Percentiles rank a stretch among this genome's conserved stretches.
Conservation (phyloP, 2,113 vertebrate genomes). For the Mystacornis crossleyi region DNA sequence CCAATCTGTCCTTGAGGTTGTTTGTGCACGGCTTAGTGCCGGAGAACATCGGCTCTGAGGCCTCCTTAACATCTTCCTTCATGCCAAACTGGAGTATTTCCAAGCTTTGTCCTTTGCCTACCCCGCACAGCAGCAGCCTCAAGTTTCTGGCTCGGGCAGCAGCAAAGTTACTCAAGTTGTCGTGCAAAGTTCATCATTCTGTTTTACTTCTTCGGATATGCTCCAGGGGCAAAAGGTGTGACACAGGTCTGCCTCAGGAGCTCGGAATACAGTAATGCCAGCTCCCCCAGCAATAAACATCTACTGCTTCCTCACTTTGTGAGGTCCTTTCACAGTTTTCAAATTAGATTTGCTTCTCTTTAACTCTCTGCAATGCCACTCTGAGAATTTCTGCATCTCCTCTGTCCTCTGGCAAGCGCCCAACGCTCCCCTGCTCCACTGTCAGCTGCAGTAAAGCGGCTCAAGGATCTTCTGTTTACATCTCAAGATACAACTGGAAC, state of each 20-base stretch:
- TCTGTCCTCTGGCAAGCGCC: neutral
- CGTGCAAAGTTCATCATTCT: neutral
- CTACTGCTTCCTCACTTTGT: neutral
- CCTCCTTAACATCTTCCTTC: neutral
- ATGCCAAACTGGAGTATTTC: neutral
- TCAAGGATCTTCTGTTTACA: neutral
- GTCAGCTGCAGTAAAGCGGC: neutral
- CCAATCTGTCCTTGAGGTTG: neutral
- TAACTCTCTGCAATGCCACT: neutral
- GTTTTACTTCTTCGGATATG: fast-evolving
- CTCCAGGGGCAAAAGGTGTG: neutral
- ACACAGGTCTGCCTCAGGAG: neutral
- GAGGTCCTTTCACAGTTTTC: neutral
- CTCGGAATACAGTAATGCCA: neutral
- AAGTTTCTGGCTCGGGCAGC: neutral
- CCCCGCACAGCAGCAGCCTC: neutral
- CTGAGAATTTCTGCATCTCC: neutral
- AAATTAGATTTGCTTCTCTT: neutral
- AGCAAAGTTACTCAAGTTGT: neutral
- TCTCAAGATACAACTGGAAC: neutral
- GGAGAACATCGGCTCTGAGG: fast-evolving
- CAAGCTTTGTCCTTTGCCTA: neutral
- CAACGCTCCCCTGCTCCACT: neutral
- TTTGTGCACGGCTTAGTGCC: neutral
- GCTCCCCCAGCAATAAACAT: fast-evolving